A percentile compares a stretch with the other conserved stretches of the same genome.
Conservation (phyloP, 2,888 invertebrate species). For the Sphaeridia pumilis region DNA sequence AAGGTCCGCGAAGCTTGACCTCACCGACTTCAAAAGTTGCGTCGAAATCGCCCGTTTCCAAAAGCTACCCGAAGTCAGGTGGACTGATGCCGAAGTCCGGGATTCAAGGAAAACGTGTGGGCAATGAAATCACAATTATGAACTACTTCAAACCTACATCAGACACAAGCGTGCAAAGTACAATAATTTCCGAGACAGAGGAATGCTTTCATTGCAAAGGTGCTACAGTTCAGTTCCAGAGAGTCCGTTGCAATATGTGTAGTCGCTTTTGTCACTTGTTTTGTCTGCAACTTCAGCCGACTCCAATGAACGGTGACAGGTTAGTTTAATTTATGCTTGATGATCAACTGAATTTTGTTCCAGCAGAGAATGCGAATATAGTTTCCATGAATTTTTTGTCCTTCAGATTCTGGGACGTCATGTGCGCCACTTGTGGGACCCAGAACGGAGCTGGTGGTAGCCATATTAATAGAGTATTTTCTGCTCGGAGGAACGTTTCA, state of each 20-base stretch:
- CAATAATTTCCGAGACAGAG: no score
- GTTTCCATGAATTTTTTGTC: neutral
- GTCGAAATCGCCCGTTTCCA: no score
- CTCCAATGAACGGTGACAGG: constrained; percentile 32
- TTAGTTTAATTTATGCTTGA: constrained; percentile 11
- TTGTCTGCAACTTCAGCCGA: constrained; percentile 24
- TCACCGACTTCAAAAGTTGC: no score
- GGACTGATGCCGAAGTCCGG: no score
- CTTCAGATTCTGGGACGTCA: constrained; percentile 34
- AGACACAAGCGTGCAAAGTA: no score
- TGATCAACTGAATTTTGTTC: neutral
- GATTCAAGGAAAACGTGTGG: neutral
- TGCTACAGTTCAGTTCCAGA: constrained; percentile 20
- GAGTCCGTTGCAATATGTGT: constrained; percentile 33
- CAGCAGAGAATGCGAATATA: neutral
- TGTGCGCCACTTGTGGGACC: constrained; percentile 35
- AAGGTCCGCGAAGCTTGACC: neutral
- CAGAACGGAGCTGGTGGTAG: constrained; percentile 26
- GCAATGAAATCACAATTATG: neutral
- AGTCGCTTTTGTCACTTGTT: constrained; percentile 30
- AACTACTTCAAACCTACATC: neutral
- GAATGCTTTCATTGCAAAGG: constrained; percentile 30
- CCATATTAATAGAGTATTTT: constrained; percentile 26
- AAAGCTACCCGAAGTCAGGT: no score
- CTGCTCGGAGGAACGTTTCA: constrained; percentile 29